Conservation (phyloP, 2,113 vertebrate species). For the Pitta sordida region DNA sequence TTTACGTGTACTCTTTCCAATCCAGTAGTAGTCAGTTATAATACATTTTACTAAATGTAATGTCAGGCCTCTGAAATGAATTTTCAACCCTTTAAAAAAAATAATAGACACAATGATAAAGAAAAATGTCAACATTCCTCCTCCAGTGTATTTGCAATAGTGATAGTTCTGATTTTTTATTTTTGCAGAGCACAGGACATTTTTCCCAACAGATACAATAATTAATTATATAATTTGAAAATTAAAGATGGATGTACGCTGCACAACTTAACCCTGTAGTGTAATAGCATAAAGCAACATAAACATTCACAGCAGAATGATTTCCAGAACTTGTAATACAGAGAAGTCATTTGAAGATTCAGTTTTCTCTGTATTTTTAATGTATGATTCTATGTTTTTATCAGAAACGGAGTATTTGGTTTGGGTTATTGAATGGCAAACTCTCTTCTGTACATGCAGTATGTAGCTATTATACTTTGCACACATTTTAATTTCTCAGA, state of each 20-base stretch:
- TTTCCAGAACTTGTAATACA: background rate
- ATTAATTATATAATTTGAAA: background rate
- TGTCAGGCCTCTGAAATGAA: slow-evolving; percentile 38
- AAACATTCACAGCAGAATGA: background rate
- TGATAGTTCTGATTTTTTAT: background rate
- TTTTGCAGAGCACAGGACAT: background rate
- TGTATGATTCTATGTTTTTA: background rate
- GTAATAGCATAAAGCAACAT: background rate
- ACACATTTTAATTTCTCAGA: background rate
- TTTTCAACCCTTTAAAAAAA: background rate
- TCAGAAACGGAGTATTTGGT: background rate
- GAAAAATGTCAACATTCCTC: background rate
- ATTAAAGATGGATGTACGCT: background rate
- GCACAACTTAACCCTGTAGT: background rate
- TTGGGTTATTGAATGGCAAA: background rate
- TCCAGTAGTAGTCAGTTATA: slow-evolving; percentile 8
- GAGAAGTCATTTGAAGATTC: background rate
- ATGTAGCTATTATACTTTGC: background rate
- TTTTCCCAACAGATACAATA: background rate
- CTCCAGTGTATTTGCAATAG: background rate
- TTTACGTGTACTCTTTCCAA: slow-evolving; percentile 36
- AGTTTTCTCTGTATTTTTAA: background rate
- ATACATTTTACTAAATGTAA: slow-evolving; percentile 41
- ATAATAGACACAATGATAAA: background rate
- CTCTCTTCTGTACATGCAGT: background rate